A percentile compares a stretch with the other conserved stretches of the same genome.
These are phyloP conservation scores for Ifrita kowaldi DNA, from an alignment of 2,113 vertebrate species.

Conservation along the genomic window DNA sequence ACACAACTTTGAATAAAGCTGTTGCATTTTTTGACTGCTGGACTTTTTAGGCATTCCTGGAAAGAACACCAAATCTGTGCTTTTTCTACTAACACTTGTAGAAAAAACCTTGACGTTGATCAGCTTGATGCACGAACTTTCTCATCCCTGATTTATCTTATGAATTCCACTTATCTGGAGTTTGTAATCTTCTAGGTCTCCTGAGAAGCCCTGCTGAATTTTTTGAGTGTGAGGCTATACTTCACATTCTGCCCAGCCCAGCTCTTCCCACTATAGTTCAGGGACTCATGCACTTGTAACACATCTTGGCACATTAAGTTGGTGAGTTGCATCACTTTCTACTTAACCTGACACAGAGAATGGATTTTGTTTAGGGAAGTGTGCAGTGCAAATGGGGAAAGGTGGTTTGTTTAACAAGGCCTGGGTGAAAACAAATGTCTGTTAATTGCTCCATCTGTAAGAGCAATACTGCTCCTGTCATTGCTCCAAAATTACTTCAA, in stretches of 20 bases:
- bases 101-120: not conserved
- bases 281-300: not conserved
- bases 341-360: not conserved
- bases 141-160: no score
- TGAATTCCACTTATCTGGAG: not conserved
- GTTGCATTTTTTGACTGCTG: not conserved
- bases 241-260: not conserved
- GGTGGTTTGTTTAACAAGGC: not conserved
- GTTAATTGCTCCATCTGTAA: not conserved
- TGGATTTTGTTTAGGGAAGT: not conserved
- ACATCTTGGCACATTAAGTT: not conserved
- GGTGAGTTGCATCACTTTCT: not conserved
- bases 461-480: not conserved
- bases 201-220: not conserved
- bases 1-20: not conserved
- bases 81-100: not conserved
- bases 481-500: not conserved
- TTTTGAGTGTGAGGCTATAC: not conserved
- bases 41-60: not conserved
- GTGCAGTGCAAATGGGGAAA: not conserved
- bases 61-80: not conserved
- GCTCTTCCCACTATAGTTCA: not conserved
- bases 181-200: rapidly evolving
- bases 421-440: not conserved
- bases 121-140: not conserved